phyloP scores from a whole-genome alignment of 2,113 vertebrate species.

The Gallinago media region DNA sequence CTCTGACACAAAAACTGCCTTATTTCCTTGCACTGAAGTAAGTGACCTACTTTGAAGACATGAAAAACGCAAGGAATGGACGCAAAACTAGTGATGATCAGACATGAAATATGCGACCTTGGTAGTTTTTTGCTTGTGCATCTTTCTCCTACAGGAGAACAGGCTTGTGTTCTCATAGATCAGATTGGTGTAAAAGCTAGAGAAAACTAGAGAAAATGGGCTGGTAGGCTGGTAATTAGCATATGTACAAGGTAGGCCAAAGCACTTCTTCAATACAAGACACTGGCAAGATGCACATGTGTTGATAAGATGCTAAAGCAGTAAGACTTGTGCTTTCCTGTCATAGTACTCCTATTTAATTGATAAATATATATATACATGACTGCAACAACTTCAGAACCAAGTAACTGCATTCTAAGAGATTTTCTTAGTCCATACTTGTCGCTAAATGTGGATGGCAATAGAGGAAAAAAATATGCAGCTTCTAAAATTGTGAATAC shows the following conservation, averaged over 20 bases:
- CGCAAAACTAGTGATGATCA: background rate
- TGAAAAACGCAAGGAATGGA: background rate
- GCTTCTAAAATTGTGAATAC: background rate
- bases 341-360: background rate
- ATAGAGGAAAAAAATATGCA: background rate
- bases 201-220: background rate
- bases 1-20: background rate
- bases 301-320: background rate
- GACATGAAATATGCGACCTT: accelerated
- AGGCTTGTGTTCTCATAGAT: background rate
- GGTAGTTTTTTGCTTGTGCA: background rate
- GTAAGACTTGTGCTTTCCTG: background rate
- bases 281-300: accelerated
- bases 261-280: background rate
- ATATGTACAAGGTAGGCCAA: background rate
- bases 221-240: background rate
- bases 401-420: background rate
- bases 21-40: background rate
- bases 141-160: background rate
- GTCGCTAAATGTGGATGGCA: background rate
- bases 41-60: background rate
- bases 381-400: background rate
- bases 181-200: background rate
- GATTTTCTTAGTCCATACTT: background rate
- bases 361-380: background rate